Evolutionary conservation across 2,888 invertebrate genomes (phyloP).

Genomic region (Nomada fabriciana): DNA sequence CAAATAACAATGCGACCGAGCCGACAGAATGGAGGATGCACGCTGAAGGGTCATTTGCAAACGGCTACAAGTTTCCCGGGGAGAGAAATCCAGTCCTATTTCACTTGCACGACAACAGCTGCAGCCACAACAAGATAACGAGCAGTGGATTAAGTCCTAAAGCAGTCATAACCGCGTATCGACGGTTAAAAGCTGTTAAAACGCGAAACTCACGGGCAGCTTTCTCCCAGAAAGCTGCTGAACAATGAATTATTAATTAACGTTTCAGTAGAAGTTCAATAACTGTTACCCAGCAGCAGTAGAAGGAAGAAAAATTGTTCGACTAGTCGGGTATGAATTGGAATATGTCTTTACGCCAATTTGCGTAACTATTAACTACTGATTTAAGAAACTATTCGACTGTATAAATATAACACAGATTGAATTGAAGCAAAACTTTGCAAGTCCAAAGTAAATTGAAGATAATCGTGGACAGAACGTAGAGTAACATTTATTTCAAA

Average conservation of each 20-base stretch:
- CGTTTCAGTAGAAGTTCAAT: conserved; percentile 11
- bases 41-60: conserved; percentile 65
- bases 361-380: too few relatives aligned
- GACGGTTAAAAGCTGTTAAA: conserved; percentile 51
- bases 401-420: too few relatives aligned
- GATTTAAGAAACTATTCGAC: too few relatives aligned
- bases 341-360: not conserved
- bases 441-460: not conserved
- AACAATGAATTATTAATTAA: conserved; percentile 29
- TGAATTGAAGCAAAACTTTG: not conserved
- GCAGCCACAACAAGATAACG: conserved; percentile 49
- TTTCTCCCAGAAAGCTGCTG: not conserved
- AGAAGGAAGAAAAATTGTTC: not conserved
- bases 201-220: conserved; percentile 16
- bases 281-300: not conserved
- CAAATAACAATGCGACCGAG: conserved; percentile 69
- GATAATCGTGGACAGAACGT: not conserved
- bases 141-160: conserved; percentile 60
- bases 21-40: conserved; percentile 27
- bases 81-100: conserved; percentile 58
- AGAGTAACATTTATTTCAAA: not conserved
- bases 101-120: conserved; percentile 55
- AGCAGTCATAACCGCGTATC: conserved; percentile 60
- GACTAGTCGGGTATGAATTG: not conserved
- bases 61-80: conserved; percentile 58